Evolutionary conservation across 1,140 invertebrate genomes (phyloP).

Genomic region (Lordiphosa stackelbergi): DNA sequence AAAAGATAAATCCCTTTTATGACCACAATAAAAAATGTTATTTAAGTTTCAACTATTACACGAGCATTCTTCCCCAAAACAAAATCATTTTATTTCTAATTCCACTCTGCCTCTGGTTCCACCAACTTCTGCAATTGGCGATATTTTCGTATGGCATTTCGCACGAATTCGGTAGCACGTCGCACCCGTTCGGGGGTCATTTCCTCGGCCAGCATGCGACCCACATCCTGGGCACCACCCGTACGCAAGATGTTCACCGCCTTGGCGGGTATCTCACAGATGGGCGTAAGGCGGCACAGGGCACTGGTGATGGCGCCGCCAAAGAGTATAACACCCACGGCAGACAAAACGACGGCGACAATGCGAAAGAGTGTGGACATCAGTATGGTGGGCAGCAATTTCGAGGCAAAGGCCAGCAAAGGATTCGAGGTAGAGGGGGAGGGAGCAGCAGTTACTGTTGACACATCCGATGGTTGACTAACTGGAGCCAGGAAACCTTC

Average conservation of each 20-base stretch:
- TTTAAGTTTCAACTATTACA: slow-evolving; percentile 37
- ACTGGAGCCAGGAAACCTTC: slow-evolving; percentile 71
- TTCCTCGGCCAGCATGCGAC: slow-evolving; percentile 62
- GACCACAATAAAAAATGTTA: slow-evolving; percentile 43
- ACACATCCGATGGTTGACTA: slow-evolving; percentile 21
- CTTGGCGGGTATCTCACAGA: slow-evolving; percentile 81
- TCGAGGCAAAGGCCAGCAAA: slow-evolving; percentile 39
- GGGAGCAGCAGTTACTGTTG: slow-evolving; percentile 19
- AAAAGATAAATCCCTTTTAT: too few species aligned
- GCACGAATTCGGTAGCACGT: slow-evolving; percentile 81
- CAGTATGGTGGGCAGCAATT: slow-evolving; percentile 51
- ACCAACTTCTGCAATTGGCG: slow-evolving; percentile 66
- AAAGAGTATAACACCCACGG: slow-evolving; percentile 79
- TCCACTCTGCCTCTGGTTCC: slow-evolving; percentile 3
- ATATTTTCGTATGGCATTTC: slow-evolving; percentile 83
- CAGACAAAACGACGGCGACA: slow-evolving; percentile 59
- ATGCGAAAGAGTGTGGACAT: slow-evolving; percentile 70
- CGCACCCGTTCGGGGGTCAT: slow-evolving; percentile 79
- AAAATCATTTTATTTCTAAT: slow-evolving; percentile 13
- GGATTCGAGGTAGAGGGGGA: slow-evolving; percentile 26
- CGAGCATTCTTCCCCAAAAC: slow-evolving; percentile 27
- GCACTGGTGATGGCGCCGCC: slow-evolving; percentile 80
- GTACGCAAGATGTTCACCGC: slow-evolving; percentile 77
- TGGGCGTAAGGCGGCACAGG: slow-evolving; percentile 82
- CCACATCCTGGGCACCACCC: slow-evolving; percentile 60